These are phyloP conservation scores for Myiotriccus ornatus DNA, from an alignment of 2,797 vertebrate species.

Conservation along the genomic window DNA sequence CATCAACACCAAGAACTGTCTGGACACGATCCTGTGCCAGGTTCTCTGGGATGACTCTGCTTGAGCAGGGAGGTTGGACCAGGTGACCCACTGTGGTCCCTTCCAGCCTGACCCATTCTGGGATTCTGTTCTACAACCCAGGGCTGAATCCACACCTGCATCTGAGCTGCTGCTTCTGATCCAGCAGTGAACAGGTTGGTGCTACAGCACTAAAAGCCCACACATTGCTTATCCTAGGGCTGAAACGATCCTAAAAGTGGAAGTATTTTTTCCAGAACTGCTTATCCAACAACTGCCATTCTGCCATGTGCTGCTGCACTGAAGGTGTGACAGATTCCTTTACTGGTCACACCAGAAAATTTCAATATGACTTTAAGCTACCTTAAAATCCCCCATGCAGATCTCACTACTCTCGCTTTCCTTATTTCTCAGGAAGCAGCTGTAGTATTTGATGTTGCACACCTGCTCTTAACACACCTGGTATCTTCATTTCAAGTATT, in stretches of 20 bases:
- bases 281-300: background rate
- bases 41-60: background rate
- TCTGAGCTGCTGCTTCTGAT: background rate
- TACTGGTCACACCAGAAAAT: background rate
- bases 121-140: background rate
- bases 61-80: background rate
- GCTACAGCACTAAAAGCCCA: background rate
- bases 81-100: background rate
- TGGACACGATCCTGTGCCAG: background rate
- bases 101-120: background rate
- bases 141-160: background rate
- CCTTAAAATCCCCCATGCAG: background rate
- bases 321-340: background rate
- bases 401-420: background rate
- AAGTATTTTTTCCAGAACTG: background rate
- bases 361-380: background rate
- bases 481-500: background rate
- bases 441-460: background rate
- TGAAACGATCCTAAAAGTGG: background rate
- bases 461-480: background rate
- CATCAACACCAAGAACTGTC: background rate
- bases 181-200: background rate
- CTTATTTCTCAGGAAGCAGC: background rate
- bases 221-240: background rate
- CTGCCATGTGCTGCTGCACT: rapidly evolving